A percentile compares a stretch with the other conserved stretches of the same genome.
Conservation (phyloP, 2,113 vertebrate species). For the Indri indri region DNA sequence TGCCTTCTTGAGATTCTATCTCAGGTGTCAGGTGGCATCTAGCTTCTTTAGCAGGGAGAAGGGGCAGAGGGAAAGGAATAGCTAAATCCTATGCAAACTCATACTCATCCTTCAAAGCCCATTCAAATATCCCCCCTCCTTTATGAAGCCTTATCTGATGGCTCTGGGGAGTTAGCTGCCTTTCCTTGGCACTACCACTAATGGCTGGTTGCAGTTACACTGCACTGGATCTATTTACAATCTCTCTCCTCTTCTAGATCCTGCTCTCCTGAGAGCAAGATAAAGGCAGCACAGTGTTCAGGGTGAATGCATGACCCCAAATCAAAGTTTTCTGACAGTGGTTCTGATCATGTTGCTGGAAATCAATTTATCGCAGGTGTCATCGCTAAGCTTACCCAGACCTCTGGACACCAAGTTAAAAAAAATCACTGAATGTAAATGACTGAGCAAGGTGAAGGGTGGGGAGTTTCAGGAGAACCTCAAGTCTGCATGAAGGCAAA, state of each 20-base stretch:
- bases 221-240: neutral
- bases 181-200: neutral
- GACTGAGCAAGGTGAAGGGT: neutral
- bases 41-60: neutral
- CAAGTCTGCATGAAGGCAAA: neutral
- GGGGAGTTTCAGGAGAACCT: neutral
- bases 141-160: neutral
- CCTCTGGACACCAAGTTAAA: neutral
- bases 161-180: neutral
- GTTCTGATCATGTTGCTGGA: neutral
- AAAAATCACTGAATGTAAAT: neutral
- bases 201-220: neutral
- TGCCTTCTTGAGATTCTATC: conserved; percentile 7
- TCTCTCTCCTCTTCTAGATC: neutral
- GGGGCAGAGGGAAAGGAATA: neutral
- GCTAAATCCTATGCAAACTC: neutral
- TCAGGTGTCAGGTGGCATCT: neutral
- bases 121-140: neutral
- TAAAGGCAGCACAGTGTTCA: neutral
- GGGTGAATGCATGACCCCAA: neutral
- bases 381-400: neutral
- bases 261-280: neutral
- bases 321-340: neutral
- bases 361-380: neutral
- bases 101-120: neutral